Conservation (phyloP, 2,888 invertebrate genomes). For the Tachina lurida region DNA sequence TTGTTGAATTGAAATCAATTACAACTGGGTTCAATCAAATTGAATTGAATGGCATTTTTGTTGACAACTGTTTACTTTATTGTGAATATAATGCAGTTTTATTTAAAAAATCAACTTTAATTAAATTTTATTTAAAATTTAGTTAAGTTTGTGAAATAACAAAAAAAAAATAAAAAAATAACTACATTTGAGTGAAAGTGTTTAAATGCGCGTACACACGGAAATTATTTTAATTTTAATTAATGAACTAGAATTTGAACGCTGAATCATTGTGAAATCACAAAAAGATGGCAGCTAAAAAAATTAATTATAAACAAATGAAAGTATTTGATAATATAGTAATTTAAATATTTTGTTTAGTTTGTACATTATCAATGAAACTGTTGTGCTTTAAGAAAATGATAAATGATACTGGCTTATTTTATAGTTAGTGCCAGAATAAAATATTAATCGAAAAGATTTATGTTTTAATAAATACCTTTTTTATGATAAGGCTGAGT, state of each 20-base stretch:
- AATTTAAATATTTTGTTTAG: too few species aligned
- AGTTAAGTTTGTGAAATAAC: constrained; percentile 13
- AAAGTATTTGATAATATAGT: too few species aligned
- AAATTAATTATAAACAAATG: too few species aligned
- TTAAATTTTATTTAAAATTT: constrained; percentile 62
- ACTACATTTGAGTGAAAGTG: constrained; percentile 56
- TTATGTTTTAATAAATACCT: too few species aligned
- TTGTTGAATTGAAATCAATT: constrained; percentile 71
- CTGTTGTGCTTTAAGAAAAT: too few species aligned
- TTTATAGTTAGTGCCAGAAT: too few species aligned
- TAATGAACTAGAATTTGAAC: not conserved
- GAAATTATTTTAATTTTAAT: constrained; percentile 36
- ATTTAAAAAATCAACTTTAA: constrained; percentile 68
- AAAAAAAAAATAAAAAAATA: not conserved
- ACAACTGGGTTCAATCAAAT: constrained; percentile 71
- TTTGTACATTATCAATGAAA: too few species aligned
- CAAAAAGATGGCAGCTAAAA: not conserved
- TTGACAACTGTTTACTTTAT: constrained; percentile 70
- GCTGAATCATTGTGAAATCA: not conserved
- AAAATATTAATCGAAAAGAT: too few species aligned
- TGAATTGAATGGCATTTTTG: constrained; percentile 70
- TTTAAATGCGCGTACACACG: constrained; percentile 56
- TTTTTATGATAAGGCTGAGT: too few species aligned
- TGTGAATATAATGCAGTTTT: constrained; percentile 66
- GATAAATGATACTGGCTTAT: too few species aligned